Base-by-base conservation (phyloP, 2,888 invertebrate genomes). In the Ectemnius lituratus region DNA sequence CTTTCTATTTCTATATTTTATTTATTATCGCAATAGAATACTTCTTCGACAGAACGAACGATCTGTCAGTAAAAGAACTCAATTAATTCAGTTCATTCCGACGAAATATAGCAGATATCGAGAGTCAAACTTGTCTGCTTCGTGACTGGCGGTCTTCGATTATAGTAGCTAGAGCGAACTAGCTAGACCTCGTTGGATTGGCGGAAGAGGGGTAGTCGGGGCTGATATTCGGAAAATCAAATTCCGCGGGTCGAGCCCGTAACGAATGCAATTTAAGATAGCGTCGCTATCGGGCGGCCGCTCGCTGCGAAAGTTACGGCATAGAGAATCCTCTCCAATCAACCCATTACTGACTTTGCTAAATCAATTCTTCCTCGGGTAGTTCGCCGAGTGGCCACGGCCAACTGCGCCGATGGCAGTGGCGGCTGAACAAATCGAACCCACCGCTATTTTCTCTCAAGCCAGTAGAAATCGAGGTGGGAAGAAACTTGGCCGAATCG, bases 251-350 rank as follows among this genome's bases (percentile, higher is more conserved):
- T 75, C 77, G 69, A 62, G 14, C 37, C 62, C 67, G 73, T 80
- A 80, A 76, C 80, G 80, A 81, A 79, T 80, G 75, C 75, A 71
- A 81, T 83, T 83, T 76, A 72, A 80, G 73, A 66, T 59, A 65
- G 74, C 80, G 62, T 69, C 71, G 71, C 68, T 75, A 37, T 37
- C 37, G 37, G 11, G 37, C 57, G 59, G 45, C 46, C 64, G 61
- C 28, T 11, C 70, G 64, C 23, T 16, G 13, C 62, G 62, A 72
- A 76, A 76, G 76, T 80, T 82, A 64, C 72, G 57, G 68, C 23
- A 75, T 65, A 62, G 78, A 71, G 76, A 80, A 78, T 82, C 73
- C 72, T 62, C 70, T 65, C 77, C 81, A 81, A 83, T 83, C 83
- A 73, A 78, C 79, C 78, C 73, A 81, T 78, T 81, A 80, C 63